Evolutionary conservation across 2,113 vertebrate species (phyloP).

Genomic region (Fregetta grallaria): DNA sequence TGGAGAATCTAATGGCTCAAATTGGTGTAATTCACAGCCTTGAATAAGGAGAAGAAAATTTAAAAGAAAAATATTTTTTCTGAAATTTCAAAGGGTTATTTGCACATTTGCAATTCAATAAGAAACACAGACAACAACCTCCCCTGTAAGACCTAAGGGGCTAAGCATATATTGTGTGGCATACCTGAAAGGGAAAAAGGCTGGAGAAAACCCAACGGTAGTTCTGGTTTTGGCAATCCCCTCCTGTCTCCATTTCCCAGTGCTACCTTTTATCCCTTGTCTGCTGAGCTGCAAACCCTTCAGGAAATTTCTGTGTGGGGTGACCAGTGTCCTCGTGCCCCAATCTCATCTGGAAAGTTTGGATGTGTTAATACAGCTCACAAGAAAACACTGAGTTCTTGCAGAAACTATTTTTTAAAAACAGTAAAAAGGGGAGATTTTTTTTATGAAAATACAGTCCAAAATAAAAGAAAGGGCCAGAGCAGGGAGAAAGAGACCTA

Average conservation of each 20-base stretch:
- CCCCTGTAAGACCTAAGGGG: not conserved
- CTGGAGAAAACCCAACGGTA: not conserved
- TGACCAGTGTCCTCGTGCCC: not conserved
- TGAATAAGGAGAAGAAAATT: not conserved
- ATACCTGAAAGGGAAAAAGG: not conserved
- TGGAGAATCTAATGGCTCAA: not conserved
- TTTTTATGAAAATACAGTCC: not conserved
- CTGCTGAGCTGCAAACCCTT: not conserved
- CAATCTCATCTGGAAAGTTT: not conserved
- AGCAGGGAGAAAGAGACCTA: not conserved
- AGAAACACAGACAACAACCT: not conserved
- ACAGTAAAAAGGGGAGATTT: not conserved
- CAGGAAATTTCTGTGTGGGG: not conserved
- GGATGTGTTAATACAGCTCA: not conserved
- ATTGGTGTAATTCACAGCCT: not conserved
- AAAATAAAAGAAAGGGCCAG: not conserved
- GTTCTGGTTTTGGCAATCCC: not conserved
- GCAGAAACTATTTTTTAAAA: not conserved
- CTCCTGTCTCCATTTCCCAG: not conserved
- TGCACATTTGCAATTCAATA: not conserved
- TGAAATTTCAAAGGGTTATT: not conserved
- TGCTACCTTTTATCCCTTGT: not conserved
- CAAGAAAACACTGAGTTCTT: not conserved
- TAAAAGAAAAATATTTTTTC: not conserved
- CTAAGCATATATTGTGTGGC: not conserved